Conservation (phyloP, 1,140 invertebrate genomes). For the Drosophila nigromelanica region DNA sequence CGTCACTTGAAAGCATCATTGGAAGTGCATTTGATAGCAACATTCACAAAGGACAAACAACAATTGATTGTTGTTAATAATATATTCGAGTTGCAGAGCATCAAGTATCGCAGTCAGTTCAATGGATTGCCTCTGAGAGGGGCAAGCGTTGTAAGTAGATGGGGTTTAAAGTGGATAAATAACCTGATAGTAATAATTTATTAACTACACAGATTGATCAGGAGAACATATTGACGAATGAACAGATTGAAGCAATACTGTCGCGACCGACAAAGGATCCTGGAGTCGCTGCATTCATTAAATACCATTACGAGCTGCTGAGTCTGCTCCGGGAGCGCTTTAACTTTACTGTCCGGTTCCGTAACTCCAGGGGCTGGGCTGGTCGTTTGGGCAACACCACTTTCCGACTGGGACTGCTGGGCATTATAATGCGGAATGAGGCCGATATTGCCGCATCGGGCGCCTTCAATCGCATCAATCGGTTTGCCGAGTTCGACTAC, state of each 20-base stretch:
- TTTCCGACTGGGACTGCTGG: constrained; percentile 70
- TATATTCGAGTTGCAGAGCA: constrained; percentile 63
- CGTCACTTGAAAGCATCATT: constrained; percentile 52
- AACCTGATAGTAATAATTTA: too few species aligned
- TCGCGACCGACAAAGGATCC: constrained; percentile 59
- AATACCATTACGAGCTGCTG: constrained; percentile 75
- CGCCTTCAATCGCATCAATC: constrained; percentile 72
- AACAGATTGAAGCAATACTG: constrained; percentile 64
- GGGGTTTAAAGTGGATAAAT: too few species aligned
- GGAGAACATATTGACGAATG: constrained; percentile 64
- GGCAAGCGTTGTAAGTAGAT: constrained; percentile 66
- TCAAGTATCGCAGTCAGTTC: constrained; percentile 56
- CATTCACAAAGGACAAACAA: background rate
- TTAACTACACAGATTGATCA: constrained; percentile 64
- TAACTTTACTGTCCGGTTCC: constrained; percentile 77
- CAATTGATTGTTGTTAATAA: constrained; percentile 25
- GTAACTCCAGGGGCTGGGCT: constrained; percentile 80
- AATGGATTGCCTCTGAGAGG: constrained; percentile 63
- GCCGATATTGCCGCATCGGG: constrained; percentile 76
- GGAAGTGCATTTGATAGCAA: constrained; percentile 58
- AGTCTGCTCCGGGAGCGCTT: constrained; percentile 63
- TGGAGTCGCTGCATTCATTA: constrained; percentile 72
- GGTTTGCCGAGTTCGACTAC: constrained; percentile 75
- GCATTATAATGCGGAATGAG: constrained; percentile 73
- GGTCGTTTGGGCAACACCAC: constrained; percentile 67